Base-by-base conservation (phyloP, 2,113 vertebrate genomes). In the Campylomormyrus tamandua region DNA sequence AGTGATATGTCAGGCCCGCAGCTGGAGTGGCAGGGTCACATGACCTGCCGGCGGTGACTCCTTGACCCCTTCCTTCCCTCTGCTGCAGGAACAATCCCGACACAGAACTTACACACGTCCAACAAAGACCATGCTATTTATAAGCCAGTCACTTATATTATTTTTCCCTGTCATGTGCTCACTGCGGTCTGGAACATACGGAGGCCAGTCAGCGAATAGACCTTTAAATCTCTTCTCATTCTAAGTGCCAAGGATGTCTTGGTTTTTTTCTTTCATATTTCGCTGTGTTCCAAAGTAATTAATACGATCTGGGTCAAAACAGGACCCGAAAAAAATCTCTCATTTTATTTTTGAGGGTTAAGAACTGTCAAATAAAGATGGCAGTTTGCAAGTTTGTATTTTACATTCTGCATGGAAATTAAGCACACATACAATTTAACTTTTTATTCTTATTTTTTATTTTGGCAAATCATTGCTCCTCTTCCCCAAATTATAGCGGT, bases 31-130 rank as follows among this genome's bases (percentile, higher is more conserved):
- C 90, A 91, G 94, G 39, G 93, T 96, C 93, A 90, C 95, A 91
- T 95, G 94, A 95, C 94, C 94, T 94, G 91, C 92, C 95, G 94
- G 93, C 94, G 95, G 50, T 91, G 95, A 95, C 95, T 96, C 95
- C 66, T 83, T 94, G 96, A 95, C 95, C 95, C 95, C 95, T 93
- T n/a, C 91, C 90, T 91, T 50, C 24, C 48, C 5, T 1, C 31
- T 48, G 39, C 48, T 13, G 46, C 70, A 74, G 62, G 62, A 70
- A 70, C 10, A 53, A 83, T 35, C 74, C 62, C n/a, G 5, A 17
- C 53, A 46, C 90, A 90, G 35, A 95, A 95, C 95, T 95, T 93
- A 92, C 92, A 93, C 89, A 31, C 21, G 91, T 92, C 62, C 92
- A 94, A 95, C 94, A 96, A 95, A 94, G 94, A 93, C 92, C 87